These are phyloP conservation scores for Nezara viridula DNA, from an alignment of 2,888 invertebrate species.

Conservation along the genomic window DNA sequence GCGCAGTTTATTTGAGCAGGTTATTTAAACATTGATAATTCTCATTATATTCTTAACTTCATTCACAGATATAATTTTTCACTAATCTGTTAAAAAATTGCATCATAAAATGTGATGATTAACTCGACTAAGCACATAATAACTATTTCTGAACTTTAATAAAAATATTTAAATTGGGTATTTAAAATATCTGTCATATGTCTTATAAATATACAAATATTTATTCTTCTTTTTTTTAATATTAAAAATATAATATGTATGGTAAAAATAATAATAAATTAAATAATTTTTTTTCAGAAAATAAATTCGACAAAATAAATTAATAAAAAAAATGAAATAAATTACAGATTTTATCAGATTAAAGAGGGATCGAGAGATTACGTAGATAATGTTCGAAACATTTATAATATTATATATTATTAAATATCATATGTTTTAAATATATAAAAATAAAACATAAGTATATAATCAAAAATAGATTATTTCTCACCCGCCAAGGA, in stretches of 20 bases:
- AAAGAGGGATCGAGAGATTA: neutral
- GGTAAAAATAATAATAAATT: conserved; percentile 20
- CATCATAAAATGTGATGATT: neutral
- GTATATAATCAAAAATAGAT: conserved; percentile 65
- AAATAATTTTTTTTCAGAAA: neutral
- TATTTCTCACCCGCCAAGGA: conserved; percentile 89
- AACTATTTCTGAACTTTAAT: neutral
- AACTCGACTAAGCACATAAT: neutral
- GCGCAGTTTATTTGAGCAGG: neutral
- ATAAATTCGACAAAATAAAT: neutral
- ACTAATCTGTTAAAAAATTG: neutral
- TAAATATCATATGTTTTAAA: conserved; percentile 21
- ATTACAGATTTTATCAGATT: neutral
- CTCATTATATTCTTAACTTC: neutral
- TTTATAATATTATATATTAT: conserved; percentile 20
- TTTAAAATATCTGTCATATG: conserved; percentile 29
- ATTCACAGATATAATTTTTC: neutral
- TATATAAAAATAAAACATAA: conserved; percentile 54
- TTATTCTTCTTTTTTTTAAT: conserved; percentile 23
- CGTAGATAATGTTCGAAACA: neutral
- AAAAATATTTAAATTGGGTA: neutral
- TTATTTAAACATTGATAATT: neutral
- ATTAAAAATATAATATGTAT: conserved; percentile 28
- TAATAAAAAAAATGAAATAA: neutral
- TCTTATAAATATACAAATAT: conserved; percentile 23